These are phyloP conservation scores for Actinostola sp. DNA, from an alignment of 92 coral and sea anemone species.

Conservation along the genomic window DNA sequence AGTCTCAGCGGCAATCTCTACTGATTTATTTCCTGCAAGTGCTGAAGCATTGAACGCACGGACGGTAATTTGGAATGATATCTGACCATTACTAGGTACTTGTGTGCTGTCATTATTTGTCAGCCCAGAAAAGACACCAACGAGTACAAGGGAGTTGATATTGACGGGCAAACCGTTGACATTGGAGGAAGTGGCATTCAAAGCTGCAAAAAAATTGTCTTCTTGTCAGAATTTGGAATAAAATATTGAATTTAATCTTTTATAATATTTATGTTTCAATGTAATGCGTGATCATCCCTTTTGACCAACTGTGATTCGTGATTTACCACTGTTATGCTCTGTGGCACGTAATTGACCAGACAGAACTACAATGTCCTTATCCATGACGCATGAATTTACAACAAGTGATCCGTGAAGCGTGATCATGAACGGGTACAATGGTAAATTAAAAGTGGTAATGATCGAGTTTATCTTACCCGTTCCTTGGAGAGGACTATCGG, in stretches of 20 bases:
- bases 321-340: too few species aligned
- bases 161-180: slow-evolving; percentile 25
- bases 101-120: slow-evolving; percentile 54
- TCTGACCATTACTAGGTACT: slow-evolving; percentile 20
- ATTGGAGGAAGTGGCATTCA: slow-evolving; percentile 59
- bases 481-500: slow-evolving; percentile 36
- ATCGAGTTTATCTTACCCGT: slow-evolving; percentile 43
- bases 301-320: too few species aligned
- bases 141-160: slow-evolving; percentile 26
- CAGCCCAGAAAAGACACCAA: slow-evolving; percentile 48
- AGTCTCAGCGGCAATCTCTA: slow-evolving; percentile 17
- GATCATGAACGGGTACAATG: too few species aligned
- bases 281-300: too few species aligned
- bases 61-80: slow-evolving; percentile 41
- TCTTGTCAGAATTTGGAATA: background rate
- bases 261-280: too few species aligned
- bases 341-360: too few species aligned
- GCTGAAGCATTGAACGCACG: slow-evolving; percentile 31
- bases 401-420: too few species aligned
- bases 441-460: background rate
- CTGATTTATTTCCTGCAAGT: slow-evolving; percentile 26
- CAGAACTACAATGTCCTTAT: too few species aligned
- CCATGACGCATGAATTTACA: too few species aligned
- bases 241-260: too few species aligned
- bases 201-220: slow-evolving; percentile 30